These are phyloP conservation scores for Seladonia tumulorum DNA, from an alignment of 2,888 invertebrate species.

Conservation along the genomic window DNA sequence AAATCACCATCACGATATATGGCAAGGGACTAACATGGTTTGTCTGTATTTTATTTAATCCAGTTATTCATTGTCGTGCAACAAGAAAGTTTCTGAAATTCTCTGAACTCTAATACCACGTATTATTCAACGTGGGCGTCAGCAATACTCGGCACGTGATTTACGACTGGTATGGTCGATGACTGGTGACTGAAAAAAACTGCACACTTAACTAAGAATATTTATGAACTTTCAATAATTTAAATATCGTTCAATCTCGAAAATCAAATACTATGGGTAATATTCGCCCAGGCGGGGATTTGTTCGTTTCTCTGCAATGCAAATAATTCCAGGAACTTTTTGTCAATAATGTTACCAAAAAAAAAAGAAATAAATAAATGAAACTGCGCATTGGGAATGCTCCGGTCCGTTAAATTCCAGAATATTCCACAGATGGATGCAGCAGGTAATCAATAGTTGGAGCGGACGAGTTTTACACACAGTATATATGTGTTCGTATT, in stretches of 20 bases:
- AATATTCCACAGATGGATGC: constrained; percentile 58
- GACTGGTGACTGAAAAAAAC: background rate
- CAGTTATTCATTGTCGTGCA: background rate
- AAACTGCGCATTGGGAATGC: background rate
- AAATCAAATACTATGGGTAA: background rate
- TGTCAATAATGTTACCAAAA: background rate
- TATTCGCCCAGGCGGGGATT: background rate
- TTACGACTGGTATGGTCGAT: background rate
- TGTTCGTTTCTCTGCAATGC: background rate
- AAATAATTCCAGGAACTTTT: background rate
- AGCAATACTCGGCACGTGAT: no score
- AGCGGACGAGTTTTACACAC: constrained; percentile 55
- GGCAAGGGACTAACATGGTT: no score
- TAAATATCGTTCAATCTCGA: background rate
- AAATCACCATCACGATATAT: no score
- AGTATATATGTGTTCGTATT: constrained; percentile 21
- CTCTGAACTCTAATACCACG: background rate
- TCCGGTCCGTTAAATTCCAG: constrained; percentile 33
- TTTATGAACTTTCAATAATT: background rate
- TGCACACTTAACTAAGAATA: background rate
- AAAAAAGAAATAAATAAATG: no score
- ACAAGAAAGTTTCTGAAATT: background rate
- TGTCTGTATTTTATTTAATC: background rate
- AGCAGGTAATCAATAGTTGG: constrained; percentile 69
- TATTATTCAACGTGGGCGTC: no score